Base-by-base conservation (phyloP, 2,113 vertebrate species). In the Hipposideros armiger region DNA sequence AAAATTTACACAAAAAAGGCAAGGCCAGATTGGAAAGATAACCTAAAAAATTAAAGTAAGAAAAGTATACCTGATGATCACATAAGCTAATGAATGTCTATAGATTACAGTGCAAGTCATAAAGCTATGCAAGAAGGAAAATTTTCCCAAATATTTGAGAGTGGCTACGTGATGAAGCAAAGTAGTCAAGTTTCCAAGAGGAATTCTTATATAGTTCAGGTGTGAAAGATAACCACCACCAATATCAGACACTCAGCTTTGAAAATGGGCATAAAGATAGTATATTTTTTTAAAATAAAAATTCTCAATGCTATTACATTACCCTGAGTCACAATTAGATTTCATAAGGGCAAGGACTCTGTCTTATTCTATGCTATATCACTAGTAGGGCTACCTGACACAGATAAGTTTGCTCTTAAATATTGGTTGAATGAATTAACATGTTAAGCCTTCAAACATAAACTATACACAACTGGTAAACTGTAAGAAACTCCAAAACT, bases 11-110 rank as follows among this genome's bases (percentile, higher is more conserved):
- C 69, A 66, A 60, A 74, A 94, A 90, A 66, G 19, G 45, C 58
- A 94, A 52, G 50, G 50, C 54, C 64, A 92, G 72, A 69, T 76
- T n/a, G 76, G 32, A 90, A 90, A 62, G 7, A 87, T 26, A 66
- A 62, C 26, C 54, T 83, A 84, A 73, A 91, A 96, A 66, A 69
- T 62, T 80, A 86, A 96, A 93, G 82, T 15, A 76, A 90, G 24
- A 70, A 56, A 77, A 67, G 15, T 58, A 28, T n/a, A 83, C 9
- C 22, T 40, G 22, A 67, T 42, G 4, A 91, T 50, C 4, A 77
- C 10, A 32, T 32, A 74, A 86, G 2, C 60, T 87, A 90, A 90
- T 24, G 7, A 70, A 72, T 80, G 50, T 47, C 70, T 74, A 32
- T 60, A 17, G 58, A 87, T 74, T 76, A 80, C 0, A 90, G 58